A percentile compares a stretch with the other conserved stretches of the same genome.
Evolutionary conservation across 2,113 vertebrate species (phyloP).

Genomic region (Pitta sordida): DNA sequence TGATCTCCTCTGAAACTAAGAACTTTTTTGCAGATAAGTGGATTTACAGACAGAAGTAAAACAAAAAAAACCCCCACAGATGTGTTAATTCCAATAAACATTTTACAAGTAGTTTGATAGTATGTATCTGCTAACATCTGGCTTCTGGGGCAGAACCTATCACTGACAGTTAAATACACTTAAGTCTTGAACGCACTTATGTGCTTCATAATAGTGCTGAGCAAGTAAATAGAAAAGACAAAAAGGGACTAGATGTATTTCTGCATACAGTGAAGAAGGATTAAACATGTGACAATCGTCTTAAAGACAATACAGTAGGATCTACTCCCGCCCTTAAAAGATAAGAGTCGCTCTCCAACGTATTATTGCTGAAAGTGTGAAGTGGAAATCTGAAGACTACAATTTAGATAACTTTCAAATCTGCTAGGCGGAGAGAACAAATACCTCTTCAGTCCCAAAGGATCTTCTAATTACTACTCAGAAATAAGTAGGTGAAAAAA

Average conservation of each 20-base stretch:
- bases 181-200: not conserved
- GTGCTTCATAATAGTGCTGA: not conserved
- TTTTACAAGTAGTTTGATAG: not conserved
- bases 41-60: not conserved
- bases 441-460: not conserved
- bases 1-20: conserved; percentile 6
- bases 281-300: not conserved
- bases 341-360: not conserved
- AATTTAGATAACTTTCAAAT: not conserved
- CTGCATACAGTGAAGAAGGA: not conserved
- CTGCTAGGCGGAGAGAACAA: not conserved
- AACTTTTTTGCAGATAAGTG: not conserved
- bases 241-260: not conserved
- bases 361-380: not conserved
- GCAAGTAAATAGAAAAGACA: not conserved
- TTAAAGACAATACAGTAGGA: not conserved
- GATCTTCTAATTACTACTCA: not conserved
- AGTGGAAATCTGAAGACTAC: not conserved
- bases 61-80: not conserved
- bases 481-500: not conserved
- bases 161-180: not conserved
- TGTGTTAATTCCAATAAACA: not conserved
- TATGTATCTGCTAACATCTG: not conserved
- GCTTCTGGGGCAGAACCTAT: not conserved
- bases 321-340: not conserved